Percentiles rank a stretch among this genome's conserved stretches.
Conservation (phyloP, 2,888 invertebrate genomes). For the Eretmocerus hayati region DNA sequence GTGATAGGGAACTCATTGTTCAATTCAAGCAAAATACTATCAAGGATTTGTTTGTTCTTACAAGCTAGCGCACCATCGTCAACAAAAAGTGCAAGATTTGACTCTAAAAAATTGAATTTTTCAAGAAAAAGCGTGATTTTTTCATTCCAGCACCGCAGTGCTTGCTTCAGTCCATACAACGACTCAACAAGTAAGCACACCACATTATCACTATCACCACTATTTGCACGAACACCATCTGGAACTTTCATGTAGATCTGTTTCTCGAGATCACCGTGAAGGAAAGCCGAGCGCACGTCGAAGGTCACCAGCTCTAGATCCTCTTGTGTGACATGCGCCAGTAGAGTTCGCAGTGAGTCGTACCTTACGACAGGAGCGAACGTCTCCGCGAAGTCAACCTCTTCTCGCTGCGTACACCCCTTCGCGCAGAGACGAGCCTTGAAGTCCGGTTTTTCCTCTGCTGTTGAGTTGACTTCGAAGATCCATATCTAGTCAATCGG, state of each 20-base stretch:
- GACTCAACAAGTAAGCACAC: constrained; percentile 1
- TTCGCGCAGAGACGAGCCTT: constrained; percentile 14
- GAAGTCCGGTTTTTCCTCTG: not conserved
- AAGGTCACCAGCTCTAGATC: constrained; percentile 11
- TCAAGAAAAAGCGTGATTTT: not conserved
- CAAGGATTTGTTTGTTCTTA: not conserved
- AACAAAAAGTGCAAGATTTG: not conserved
- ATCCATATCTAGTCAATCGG: constrained; percentile 18
- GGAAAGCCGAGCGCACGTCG: constrained; percentile 13
- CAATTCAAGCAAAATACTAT: not conserved
- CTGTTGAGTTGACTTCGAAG: constrained; percentile 2
- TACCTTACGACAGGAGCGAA: constrained; percentile 16
- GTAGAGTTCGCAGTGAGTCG: constrained; percentile 12
- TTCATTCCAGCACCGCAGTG: not conserved
- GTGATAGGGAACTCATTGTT: not conserved
- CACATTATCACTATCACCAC: not conserved
- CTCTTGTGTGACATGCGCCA: constrained; percentile 6
- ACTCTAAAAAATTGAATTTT: not conserved
- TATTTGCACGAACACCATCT: not conserved
- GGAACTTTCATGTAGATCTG: constrained; percentile 11
- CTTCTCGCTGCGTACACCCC: constrained; percentile 10
- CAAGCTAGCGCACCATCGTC: not conserved
- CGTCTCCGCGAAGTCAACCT: constrained; percentile 14
- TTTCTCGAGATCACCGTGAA: constrained; percentile 9
- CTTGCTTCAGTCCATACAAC: constrained; percentile 1